Evolutionary conservation across 2,113 vertebrate species (phyloP).

Genomic region (Trochalopteron elliotii): DNA sequence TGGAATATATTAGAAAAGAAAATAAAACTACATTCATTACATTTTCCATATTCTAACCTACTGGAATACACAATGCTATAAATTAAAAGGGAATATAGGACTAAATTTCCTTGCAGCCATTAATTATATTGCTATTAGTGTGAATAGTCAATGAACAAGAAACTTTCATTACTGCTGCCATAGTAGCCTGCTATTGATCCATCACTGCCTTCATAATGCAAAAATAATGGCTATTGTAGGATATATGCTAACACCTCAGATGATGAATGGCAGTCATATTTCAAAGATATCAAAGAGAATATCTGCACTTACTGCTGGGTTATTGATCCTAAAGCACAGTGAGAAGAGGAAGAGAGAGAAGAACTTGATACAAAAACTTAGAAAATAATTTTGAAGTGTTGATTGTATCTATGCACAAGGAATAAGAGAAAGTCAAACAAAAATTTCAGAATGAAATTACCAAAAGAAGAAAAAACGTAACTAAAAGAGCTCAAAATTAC

Average conservation of each 20-base stretch:
- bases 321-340: background rate
- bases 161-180: background rate
- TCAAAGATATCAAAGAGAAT: background rate
- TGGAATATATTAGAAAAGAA: background rate
- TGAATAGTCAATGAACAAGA: background rate
- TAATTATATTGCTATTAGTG: background rate
- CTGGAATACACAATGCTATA: background rate
- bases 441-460: background rate
- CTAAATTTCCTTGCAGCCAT: background rate
- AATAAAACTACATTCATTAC: background rate
- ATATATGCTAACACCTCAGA: background rate
- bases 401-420: background rate
- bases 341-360: background rate
- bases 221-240: background rate
- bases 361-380: background rate
- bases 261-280: background rate
- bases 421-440: background rate
- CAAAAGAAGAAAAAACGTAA: background rate
- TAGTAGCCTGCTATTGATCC: background rate
- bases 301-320: background rate
- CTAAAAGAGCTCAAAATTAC: background rate
- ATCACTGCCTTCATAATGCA: background rate
- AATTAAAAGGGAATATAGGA: background rate
- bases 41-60: background rate
- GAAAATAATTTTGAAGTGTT: background rate